phyloP scores from a whole-genome alignment of 1,140 invertebrate genomes.

The Ctenoplectra terminalis region DNA sequence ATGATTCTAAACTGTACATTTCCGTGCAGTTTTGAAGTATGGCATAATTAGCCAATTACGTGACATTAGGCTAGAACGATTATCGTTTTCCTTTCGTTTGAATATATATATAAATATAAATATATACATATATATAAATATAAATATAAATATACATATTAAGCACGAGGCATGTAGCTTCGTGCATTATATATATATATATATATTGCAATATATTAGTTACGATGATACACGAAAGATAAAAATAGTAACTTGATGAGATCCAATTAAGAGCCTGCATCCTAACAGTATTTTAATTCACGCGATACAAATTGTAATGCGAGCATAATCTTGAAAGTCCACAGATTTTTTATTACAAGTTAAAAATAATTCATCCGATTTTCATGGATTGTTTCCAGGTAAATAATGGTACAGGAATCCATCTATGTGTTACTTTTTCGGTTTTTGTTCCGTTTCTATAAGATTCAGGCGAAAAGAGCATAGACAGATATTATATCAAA shows the following conservation, averaged over 20 bases:
- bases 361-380: neutral
- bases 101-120: conserved; percentile 24
- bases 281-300: conserved; percentile 12
- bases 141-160: conserved; percentile 20
- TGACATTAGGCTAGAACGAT: conserved; percentile 30
- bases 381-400: neutral
- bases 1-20: conserved; percentile 60
- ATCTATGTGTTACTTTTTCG: neutral
- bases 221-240: conserved; percentile 21
- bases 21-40: conserved; percentile 68
- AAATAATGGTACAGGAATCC: neutral
- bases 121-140: conserved; percentile 15
- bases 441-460: too few species aligned
- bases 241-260: conserved; percentile 40
- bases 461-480: neutral
- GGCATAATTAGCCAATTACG: conserved; percentile 59
- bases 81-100: conserved; percentile 45
- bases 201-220: conserved; percentile 35
- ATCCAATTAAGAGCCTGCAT: conserved; percentile 51
- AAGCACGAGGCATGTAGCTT: conserved; percentile 18
- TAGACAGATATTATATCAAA: neutral
- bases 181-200: neutral
- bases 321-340: neutral
- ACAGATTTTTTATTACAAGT: neutral
- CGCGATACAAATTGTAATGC: neutral